phyloP scores from a whole-genome alignment of 37 sponge, comb jelly and placozoan species.

The Lycopodina hypogea region DNA sequence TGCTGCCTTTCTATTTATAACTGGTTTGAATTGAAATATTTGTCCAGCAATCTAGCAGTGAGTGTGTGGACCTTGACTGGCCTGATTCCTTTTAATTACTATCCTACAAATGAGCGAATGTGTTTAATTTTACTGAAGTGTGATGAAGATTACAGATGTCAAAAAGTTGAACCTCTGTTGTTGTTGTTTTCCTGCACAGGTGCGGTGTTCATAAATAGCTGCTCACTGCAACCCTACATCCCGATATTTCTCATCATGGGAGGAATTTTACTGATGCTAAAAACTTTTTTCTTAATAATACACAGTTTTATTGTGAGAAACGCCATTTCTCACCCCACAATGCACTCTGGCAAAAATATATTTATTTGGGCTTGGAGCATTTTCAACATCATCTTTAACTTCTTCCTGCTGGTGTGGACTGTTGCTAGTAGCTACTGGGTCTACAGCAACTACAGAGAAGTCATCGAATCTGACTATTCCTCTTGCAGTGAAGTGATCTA shows the following conservation, averaged over 20 bases:
- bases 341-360: not conserved
- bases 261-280: conserved; percentile 43
- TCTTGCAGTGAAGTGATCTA: conserved; percentile 55
- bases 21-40: no score
- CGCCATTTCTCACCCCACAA: not conserved
- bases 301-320: conserved; percentile 40
- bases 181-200: conserved; percentile 11
- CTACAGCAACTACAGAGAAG: conserved; percentile 42
- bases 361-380: conserved; percentile 33
- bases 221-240: conserved; percentile 47
- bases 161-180: no score
- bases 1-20: no score
- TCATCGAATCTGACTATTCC: not conserved
- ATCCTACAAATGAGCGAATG: no score
- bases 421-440: conserved; percentile 68
- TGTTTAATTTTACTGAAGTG: no score
- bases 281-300: conserved; percentile 40
- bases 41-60: no score
- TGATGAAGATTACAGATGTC: no score
- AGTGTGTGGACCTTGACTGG: no score
- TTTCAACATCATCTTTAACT: conserved; percentile 44
- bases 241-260: conserved; percentile 57
- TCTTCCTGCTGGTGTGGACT: conserved; percentile 56
- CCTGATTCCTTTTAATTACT: no score
- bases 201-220: conserved; percentile 17